Base-by-base conservation (phyloP, 2,888 invertebrate genomes). In the Melanchra persicariae region DNA sequence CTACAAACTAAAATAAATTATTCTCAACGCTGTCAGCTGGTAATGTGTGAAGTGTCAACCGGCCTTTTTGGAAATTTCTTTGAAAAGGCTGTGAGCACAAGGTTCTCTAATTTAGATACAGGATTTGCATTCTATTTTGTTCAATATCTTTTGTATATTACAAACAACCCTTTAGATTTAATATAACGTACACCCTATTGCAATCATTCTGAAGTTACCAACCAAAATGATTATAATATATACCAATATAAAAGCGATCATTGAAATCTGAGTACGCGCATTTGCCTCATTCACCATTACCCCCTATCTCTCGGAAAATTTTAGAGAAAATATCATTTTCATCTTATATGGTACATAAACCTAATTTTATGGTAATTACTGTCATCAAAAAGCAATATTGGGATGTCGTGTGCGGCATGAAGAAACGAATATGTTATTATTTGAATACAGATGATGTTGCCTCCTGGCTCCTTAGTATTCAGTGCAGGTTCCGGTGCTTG, bases 301-400 rank as follows among this genome's bases (percentile, higher is more conserved):
- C 17, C 51, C 26, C 63, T 69, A 82, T 72, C 68, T 72, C 19
- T 19, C 24, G 57, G 40, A 40, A 81, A 65, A 76, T 63, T 81
- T 62, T 60, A 49, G 58, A 63, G 34, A 78, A 82, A 85, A 85
- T 79, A 85, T 81, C 77, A 81, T 86, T 85, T 85, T 79, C 77
- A 69, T 70, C 72, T 79, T 83, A 79, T 78, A 64, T 70, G 76
- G 52, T 79, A 84, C 73, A 77, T 86, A 87, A 85, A 80, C 74
- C 74, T 81, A 85, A 86, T 81, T 85, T 87, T 82, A 85, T 83
- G 87, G 82, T 82, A 85, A 83, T 87, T 84, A 84, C 85, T 82
- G 79, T 87, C 87, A 88, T 87, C 87, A 87, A 87, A 88, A 85
- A 83, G 88, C 88, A 85, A 88, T 87, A 85, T 86, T 70, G 68